Evolutionary conservation across 2,888 invertebrate genomes (phyloP), one percentile per base, ranked within the genome.

Genomic region (Polia nebulosa): DNA sequence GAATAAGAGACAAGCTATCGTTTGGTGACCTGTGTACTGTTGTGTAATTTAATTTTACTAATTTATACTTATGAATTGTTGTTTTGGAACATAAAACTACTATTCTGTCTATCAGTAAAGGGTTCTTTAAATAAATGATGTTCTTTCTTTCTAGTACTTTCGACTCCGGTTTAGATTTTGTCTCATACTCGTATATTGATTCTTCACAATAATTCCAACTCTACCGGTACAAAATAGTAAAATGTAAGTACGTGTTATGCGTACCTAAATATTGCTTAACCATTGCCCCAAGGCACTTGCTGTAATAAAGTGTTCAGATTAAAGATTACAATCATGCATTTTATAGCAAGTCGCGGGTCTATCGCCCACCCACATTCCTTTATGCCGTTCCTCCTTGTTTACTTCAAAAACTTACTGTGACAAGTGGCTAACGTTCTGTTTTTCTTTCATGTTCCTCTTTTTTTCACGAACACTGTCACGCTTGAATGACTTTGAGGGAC

Each of bases 301-400:
- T 41, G 47, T 55, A 55, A 72, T 74, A 51, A 65, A 49, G 25
- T 44, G 52, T 61, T 58, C 45, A 61, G 58, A 61, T 73, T 59
- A 39, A 62, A 78, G 60, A 74, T 70, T 57, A 78, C 60, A 78
- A 74, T 78, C 74, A 22, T 56, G 59, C 62, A 72, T 65, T 68
- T 57, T 60, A 52, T 57, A 72, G 58, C 58, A 34, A 58, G 51
- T 52, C 44, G 73, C 61, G 29, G 52, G 51, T 57, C 60, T 59
- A 58, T 59, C 52, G 66, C 63, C 78, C 47, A 74, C 65, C 56
- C 9, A 60, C 57, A 77, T 72, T 77, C 63, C 67, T 49, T 41
- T 25, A 9, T 47, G 65, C 8, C 39, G 41, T 61, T 59, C 25
- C 36, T 36, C 29, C 61, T 59, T 64, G 51, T 52, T 58, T 59